phyloP scores from a whole-genome alignment of 2,888 invertebrate genomes.

The Alitta virens region DNA sequence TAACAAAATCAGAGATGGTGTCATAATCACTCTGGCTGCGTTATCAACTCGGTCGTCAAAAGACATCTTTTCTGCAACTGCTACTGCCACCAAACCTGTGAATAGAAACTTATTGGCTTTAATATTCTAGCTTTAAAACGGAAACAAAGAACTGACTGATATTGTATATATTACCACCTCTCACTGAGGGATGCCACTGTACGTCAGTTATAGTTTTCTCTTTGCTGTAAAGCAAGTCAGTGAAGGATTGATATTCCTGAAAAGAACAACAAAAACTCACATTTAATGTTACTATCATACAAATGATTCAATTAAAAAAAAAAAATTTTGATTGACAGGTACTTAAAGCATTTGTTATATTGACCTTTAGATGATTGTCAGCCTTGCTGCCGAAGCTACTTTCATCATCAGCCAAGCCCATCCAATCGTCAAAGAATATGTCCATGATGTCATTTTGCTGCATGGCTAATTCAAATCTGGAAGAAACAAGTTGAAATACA shows the following conservation, averaged over 20 bases:
- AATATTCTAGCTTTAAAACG: too few species aligned
- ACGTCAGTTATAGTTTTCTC: conserved; percentile 55
- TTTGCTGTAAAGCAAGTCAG: conserved; percentile 57
- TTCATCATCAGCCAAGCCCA: conserved; percentile 47
- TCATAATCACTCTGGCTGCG: conserved; percentile 51
- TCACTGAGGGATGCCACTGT: conserved; percentile 56
- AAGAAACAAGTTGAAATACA: not conserved
- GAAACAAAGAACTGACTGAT: too few species aligned
- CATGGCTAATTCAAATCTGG: conserved; percentile 52
- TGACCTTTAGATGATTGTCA: conserved; percentile 55
- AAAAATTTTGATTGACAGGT: too few species aligned
- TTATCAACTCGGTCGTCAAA: conserved; percentile 56
- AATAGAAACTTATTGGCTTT: too few species aligned
- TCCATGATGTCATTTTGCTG: conserved; percentile 58
- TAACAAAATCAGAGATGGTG: conserved; percentile 55
- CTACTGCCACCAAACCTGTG: conserved; percentile 53
- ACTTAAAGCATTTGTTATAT: too few species aligned
- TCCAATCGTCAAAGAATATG: conserved; percentile 57
- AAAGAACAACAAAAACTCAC: not conserved
- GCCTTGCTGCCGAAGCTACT: conserved; percentile 53
- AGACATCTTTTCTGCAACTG: conserved; percentile 49
- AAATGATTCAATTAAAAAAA: too few species aligned
- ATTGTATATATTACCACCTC: conserved; percentile 37
- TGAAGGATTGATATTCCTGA: conserved; percentile 58
- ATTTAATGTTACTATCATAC: too few species aligned